These are phyloP conservation scores for Vulpes lagopus DNA, from an alignment of 2,113 vertebrate genomes.

Conservation along the genomic window DNA sequence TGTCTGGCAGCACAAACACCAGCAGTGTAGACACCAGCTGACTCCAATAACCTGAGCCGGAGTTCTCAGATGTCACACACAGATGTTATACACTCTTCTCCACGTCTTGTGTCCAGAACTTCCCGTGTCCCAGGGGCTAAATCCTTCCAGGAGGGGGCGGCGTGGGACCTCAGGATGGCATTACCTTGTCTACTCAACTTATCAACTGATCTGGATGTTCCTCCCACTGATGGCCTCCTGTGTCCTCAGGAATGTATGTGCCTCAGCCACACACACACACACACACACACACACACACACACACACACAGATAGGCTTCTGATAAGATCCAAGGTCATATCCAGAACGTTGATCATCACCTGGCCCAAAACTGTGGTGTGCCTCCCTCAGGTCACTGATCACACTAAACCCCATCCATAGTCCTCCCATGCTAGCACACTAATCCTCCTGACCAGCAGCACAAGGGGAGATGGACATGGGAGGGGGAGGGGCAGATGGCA, in stretches of 20 bases:
- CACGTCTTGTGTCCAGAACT: background rate
- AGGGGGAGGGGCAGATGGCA: background rate
- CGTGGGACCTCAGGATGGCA: background rate
- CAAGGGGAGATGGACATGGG: too few relatives aligned
- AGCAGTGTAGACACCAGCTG: background rate
- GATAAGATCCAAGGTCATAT: slow-evolving; percentile 60
- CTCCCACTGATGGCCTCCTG: background rate
- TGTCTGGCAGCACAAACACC: too few relatives aligned
- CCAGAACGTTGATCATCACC: slow-evolving; percentile 6
- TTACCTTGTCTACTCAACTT: background rate
- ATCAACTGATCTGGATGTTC: background rate
- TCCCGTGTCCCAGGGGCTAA: background rate
- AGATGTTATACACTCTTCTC: background rate
- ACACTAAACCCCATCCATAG: background rate
- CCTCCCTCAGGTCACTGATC: background rate
- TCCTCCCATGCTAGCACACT: background rate
- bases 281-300: too few relatives aligned
- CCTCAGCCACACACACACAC: too few relatives aligned
- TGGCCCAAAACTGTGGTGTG: background rate
- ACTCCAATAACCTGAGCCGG: background rate
- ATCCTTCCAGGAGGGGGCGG: background rate
- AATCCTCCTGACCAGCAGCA: background rate
- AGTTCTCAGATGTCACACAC: background rate
- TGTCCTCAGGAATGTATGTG: background rate
- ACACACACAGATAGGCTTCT: background rate